Evolutionary conservation across 2,888 invertebrate genomes (phyloP), one percentile per base, ranked within the genome.

Genomic region (Coenonympha arcania): DNA sequence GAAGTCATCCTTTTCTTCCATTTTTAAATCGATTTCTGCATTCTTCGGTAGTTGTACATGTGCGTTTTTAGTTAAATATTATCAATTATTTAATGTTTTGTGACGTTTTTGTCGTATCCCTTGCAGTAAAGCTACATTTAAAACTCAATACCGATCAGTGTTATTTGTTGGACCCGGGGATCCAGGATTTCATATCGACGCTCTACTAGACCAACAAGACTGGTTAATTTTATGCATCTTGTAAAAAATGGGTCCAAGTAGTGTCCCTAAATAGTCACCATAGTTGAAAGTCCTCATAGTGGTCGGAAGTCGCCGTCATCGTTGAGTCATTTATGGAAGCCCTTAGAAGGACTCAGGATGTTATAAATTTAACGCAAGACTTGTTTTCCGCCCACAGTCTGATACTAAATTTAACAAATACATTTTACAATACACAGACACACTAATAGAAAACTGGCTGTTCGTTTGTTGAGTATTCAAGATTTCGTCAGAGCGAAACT

Each of bases 261-360:
- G 9, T 6, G 9, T 34, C 18, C 19, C 6, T 13, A 37, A 37
- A 37, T 37, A 37, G 37, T 37, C 11, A 8, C 6, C 36, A 18
- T 2, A 28, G 16, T 28, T 41, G 18, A 11, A 41, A 18, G n/a
- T 4, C 11, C 26, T 41, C 18, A 28, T 28, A 13, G 9, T 9
- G 13, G 20, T 30, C 19, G 28, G 42, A 42, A 42, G 13, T 13
- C 31, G 19, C 19, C n/a, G 28, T 18, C 22, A 15, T 15, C 41
- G 26, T 19, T 4, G 30, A 31, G 8, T 42, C 30, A 42, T 42
- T 42, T 20, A 30, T 42, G 13, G 30, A 11, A 31, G 13, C 20
- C 42, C 42, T 30, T 30, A 42, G 19, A 31, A 42, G 42, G 42
- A 31, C 20, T 28, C 42, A 19, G 42, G 31, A 42, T 42, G 42